Percentiles rank a stretch among this genome's conserved stretches.
Evolutionary conservation across 2,797 vertebrate species (phyloP).

Genomic region (Scolopax bukidnonensis): DNA sequence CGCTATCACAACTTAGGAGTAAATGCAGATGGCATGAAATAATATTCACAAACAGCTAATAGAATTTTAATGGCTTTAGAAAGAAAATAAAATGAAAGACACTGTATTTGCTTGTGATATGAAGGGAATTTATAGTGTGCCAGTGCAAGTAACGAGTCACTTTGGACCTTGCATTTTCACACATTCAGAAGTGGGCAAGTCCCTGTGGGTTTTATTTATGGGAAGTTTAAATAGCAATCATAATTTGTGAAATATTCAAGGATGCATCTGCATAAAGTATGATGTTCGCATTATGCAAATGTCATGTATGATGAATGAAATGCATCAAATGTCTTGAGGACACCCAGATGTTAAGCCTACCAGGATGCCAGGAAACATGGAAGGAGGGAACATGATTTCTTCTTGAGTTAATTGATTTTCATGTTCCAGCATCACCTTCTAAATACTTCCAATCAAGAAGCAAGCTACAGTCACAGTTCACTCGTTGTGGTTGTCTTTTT

Average conservation of each 20-base stretch:
- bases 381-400: slow-evolving; percentile 65
- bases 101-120: slow-evolving; percentile 51
- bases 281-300: slow-evolving; percentile 83
- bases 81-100: slow-evolving; percentile 75
- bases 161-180: slow-evolving; percentile 46
- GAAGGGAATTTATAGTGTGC: slow-evolving; percentile 59
- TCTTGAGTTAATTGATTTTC: slow-evolving; percentile 73
- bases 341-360: slow-evolving; percentile 79
- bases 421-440: slow-evolving; percentile 68
- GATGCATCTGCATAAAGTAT: slow-evolving; percentile 76
- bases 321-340: slow-evolving; percentile 78
- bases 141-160: slow-evolving; percentile 41
- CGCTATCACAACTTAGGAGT: slow-evolving; percentile 73
- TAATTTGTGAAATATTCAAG: slow-evolving; percentile 71
- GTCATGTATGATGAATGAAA: slow-evolving; percentile 80
- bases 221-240: slow-evolving; percentile 74
- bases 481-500: slow-evolving; percentile 39
- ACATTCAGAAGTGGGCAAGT: slow-evolving; percentile 62
- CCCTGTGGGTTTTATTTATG: slow-evolving; percentile 72
- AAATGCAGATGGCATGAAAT: slow-evolving; percentile 81
- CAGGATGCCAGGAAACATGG: slow-evolving; percentile 66
- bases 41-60: slow-evolving; percentile 82
- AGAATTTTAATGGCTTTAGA: slow-evolving; percentile 80
- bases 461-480: slow-evolving; percentile 52
- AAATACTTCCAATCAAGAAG: slow-evolving; percentile 69